Evolutionary conservation across 2,797 vertebrate species (phyloP).

Genomic region (Alfaro cultratus): DNA sequence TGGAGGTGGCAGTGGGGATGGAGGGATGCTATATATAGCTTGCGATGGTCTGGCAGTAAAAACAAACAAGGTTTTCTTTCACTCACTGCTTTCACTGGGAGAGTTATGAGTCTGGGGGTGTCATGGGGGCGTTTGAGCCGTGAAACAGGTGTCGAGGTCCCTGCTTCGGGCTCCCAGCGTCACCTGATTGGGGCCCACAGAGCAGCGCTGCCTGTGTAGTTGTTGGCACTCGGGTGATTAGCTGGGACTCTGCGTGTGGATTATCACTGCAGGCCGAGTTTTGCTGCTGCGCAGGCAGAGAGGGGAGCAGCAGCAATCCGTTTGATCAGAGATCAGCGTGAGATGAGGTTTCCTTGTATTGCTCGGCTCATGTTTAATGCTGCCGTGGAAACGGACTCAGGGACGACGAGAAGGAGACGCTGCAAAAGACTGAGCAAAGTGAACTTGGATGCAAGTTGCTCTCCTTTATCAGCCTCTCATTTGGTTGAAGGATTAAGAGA

Average conservation of each 20-base stretch:
- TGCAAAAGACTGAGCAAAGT: constrained; percentile 51
- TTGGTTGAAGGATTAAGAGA: constrained; percentile 6
- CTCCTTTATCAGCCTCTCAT: constrained; percentile 50
- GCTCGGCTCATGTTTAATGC: constrained; percentile 54
- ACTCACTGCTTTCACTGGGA: constrained; percentile 77
- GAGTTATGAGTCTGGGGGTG: constrained; percentile 80
- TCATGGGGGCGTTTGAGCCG: constrained; percentile 55
- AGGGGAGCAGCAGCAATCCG: constrained; percentile 46
- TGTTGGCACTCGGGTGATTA: constrained; percentile 64
- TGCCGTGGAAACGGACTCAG: constrained; percentile 72
- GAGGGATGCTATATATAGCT: constrained; percentile 77
- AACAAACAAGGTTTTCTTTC: constrained; percentile 88
- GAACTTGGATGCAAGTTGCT: constrained; percentile 44
- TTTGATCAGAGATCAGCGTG: constrained; percentile 68
- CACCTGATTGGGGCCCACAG: constrained; percentile 70
- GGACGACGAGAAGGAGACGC: constrained; percentile 56
- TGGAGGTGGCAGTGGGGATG: constrained; percentile 25
- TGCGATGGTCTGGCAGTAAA: constrained; percentile 78
- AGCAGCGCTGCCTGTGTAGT: constrained; percentile 44
- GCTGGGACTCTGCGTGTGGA: constrained; percentile 56
- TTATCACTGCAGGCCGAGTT: constrained; percentile 63
- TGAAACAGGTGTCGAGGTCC: constrained; percentile 76
- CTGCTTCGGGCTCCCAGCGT: constrained; percentile 54
- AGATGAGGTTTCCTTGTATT: constrained; percentile 56
- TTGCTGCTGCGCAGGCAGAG: constrained; percentile 25